A percentile compares a stretch with the other conserved stretches of the same genome.
Conservation (phyloP, 2,888 invertebrate species). For the Seladonia tumulorum region DNA sequence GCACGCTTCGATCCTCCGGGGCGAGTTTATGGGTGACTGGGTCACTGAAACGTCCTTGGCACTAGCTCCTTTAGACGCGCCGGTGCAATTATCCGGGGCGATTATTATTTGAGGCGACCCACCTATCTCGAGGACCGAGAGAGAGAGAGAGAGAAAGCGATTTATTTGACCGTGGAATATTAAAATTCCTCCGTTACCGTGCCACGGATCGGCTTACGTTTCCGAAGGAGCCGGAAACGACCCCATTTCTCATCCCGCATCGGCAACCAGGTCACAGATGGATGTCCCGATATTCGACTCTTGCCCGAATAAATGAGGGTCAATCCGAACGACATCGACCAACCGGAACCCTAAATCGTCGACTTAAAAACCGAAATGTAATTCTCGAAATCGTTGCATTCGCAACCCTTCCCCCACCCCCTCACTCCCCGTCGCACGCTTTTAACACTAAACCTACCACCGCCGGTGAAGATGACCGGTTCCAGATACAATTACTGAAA, state of each 20-base stretch:
- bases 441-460: too few species aligned
- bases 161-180: constrained; percentile 40
- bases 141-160: constrained; percentile 10
- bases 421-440: too few species aligned
- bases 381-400: background rate
- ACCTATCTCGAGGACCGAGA: background rate
- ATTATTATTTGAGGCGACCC: constrained; percentile 21
- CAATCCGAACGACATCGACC: background rate
- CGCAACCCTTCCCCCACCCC: background rate
- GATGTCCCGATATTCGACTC: constrained; percentile 33
- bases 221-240: constrained; percentile 45
- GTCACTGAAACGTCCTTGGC: constrained; percentile 12
- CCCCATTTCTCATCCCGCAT: constrained; percentile 36
- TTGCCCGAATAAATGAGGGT: constrained; percentile 27
- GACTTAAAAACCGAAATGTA: background rate
- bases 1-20: background rate
- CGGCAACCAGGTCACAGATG: constrained; percentile 37
- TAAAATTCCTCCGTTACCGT: constrained; percentile 29
- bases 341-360: constrained; percentile 15
- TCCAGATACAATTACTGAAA: too few species aligned
- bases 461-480: too few species aligned
- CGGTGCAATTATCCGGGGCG: constrained; percentile 27
- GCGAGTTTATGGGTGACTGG: constrained; percentile 12
- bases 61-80: background rate
- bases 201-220: constrained; percentile 40